Conservation (phyloP, 2,113 vertebrate species). For the Entelurus aequoreus region DNA sequence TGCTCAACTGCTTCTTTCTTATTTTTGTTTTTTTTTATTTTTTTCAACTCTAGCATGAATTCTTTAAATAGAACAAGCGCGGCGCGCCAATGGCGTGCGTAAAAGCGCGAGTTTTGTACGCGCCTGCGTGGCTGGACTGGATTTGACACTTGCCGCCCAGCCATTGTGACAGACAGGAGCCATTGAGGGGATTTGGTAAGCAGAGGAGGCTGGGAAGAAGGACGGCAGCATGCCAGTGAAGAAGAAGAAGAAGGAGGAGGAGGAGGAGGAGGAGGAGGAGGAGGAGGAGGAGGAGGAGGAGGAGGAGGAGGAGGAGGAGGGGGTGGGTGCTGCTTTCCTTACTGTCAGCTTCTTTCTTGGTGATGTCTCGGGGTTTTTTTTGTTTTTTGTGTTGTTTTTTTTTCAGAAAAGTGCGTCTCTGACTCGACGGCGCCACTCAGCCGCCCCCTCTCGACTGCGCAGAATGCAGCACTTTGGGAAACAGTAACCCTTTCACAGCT, state of each 20-base stretch:
- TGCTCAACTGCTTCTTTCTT: conserved; percentile 64
- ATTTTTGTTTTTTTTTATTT: not conserved
- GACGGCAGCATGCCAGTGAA: conserved; percentile 63
- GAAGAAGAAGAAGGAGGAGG: conserved; percentile 38
- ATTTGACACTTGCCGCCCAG: conserved; percentile 73
- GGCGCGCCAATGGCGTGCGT: conserved; percentile 54
- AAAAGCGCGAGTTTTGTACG: conserved; percentile 49
- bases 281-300: conserved; percentile 29
- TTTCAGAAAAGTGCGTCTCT: conserved; percentile 71
- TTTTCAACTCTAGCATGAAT: conserved; percentile 6
- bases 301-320: conserved; percentile 34
- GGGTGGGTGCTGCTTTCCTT: conserved; percentile 64
- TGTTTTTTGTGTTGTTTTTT: no score
- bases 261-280: conserved; percentile 36
- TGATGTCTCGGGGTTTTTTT: conserved; percentile 77
- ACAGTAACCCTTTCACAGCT: conserved; percentile 77
- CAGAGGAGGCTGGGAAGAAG: conserved; percentile 51
- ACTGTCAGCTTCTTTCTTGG: conserved; percentile 78
- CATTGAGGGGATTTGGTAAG: conserved; percentile 61
- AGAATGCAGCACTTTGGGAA: conserved; percentile 79
- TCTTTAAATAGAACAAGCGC: conserved; percentile 42
- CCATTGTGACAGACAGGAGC: conserved; percentile 79
- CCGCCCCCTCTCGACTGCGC: conserved; percentile 78
- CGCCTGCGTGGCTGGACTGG: conserved; percentile 60
- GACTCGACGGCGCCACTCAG: conserved; percentile 80